These are phyloP conservation scores for Apodemus agrarius DNA, from an alignment of 2,797 vertebrate genomes.

Conservation along the genomic window DNA sequence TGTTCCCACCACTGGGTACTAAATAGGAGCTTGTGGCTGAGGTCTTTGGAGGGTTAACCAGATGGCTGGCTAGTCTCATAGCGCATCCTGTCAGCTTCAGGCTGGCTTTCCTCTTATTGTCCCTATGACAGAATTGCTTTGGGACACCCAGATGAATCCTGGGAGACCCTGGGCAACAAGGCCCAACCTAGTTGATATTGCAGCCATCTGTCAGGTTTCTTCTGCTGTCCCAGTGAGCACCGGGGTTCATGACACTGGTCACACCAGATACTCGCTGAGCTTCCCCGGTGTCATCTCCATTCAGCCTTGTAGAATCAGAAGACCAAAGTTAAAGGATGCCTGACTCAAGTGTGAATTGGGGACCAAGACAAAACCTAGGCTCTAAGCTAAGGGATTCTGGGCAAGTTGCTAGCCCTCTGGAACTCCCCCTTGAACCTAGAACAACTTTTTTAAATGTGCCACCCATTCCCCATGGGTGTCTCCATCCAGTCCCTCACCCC, in stretches of 20 bases:
- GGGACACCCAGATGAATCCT: neutral
- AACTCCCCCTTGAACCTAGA: neutral
- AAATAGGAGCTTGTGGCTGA: neutral
- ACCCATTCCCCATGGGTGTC: neutral
- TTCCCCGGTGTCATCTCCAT: accelerated
- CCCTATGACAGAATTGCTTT: neutral
- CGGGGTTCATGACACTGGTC: neutral
- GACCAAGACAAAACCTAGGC: neutral
- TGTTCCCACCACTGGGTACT: neutral
- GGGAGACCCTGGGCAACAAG: neutral
- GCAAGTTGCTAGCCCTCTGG: neutral
- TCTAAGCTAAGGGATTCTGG: neutral
- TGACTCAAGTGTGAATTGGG: neutral
- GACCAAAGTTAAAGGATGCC: neutral
- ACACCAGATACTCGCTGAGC: neutral
- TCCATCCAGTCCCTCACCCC: neutral
- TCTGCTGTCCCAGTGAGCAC: neutral
- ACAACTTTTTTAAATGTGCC: neutral
- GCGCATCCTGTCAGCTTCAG: neutral
- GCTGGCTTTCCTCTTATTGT: neutral
- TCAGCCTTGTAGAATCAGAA: neutral
- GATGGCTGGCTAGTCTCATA: neutral
- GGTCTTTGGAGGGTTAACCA: neutral
- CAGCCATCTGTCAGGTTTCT: neutral
- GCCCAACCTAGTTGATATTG: neutral